Percentiles rank a stretch among this genome's conserved stretches.
Evolutionary conservation across 1,140 invertebrate species (phyloP).

Genomic region (Meloidogyne hapla): DNA sequence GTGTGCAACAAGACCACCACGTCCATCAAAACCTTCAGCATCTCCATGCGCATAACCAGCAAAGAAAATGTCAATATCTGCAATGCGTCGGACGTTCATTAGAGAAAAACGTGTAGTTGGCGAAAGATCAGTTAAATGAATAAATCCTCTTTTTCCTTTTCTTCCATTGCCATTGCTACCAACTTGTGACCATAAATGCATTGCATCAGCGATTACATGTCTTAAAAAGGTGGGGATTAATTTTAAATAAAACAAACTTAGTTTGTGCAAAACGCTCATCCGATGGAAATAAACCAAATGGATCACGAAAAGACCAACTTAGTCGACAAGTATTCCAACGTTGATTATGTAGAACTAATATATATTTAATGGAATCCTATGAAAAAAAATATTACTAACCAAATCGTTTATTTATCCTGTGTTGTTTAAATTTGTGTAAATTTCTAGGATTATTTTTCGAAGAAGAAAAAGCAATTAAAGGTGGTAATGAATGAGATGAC

Average conservation of each 20-base stretch:
- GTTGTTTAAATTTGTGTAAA: neutral
- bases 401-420: neutral
- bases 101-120: conserved; percentile 9
- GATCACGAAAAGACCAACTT: conserved; percentile 26
- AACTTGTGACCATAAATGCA: conserved; percentile 20
- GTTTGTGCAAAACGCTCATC: conserved; percentile 22
- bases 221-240: conserved; percentile 8
- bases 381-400: neutral
- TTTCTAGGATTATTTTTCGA: neutral
- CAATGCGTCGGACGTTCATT: conserved; percentile 16
- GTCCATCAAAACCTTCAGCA: conserved; percentile 32
- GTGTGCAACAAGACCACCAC: conserved; percentile 34
- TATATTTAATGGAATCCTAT: neutral
- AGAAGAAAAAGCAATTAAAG: neutral
- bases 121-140: conserved; percentile 18
- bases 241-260: conserved; percentile 12
- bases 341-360: neutral
- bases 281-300: conserved; percentile 18
- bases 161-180: neutral
- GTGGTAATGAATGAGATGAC: neutral
- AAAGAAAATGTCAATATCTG: conserved; percentile 40
- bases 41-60: conserved; percentile 26
- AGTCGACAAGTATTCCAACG: neutral
- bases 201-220: conserved; percentile 21
- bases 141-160: neutral